Evolutionary conservation across 2,797 vertebrate species (phyloP), one percentile per base, ranked within the genome.

Genomic region (Brachyalestes nurse): DNA sequence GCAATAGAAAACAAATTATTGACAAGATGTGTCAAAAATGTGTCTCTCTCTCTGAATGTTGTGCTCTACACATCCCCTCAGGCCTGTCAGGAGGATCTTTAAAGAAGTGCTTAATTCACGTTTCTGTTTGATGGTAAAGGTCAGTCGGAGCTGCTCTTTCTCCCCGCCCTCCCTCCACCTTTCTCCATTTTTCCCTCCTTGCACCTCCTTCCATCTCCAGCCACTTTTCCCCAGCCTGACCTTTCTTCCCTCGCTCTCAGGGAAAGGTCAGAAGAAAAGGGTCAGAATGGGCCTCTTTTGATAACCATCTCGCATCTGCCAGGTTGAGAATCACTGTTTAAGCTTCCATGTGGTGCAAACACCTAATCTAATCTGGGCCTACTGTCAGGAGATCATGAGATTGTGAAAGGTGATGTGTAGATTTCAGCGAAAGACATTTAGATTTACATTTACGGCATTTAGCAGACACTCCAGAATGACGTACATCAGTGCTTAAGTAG

Each of bases 81-180:
- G 79, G 34, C 58, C 73, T 79, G 82, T 75, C 73, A 86, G 74
- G 28, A 81, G 51, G 72, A 77, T 42, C 72, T 84, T 85, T 88
- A 78, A 88, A 80, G 69, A n/a, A 86, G 85, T 74, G 66, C 53
- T 17, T 71, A 83, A 81, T 84, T 80, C 67, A 61, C 58, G 53
- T 75, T 73, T 78, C 53, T 70, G 9, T 79, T 82, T 83, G 75
- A 86, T 21, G 70, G 58, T 78, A 84, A 85, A 85, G 73, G 85
- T 85, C 69, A 23, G 64, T 78, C 49, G 9, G 38, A 85, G 80
- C 77, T 76, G 53, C 21, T 38, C 28, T 14, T 28, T n/a, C 5
- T 42, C 12, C 49, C 6, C 51, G 40, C 34, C 12, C 45, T 40
- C 25, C 25, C 28, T 40, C 6, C 16, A n/a, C 4, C 64, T 38